Evolutionary conservation across 2,113 vertebrate genomes (phyloP), one percentile per base, ranked within the genome.

Genomic region (Australoheros scitulus): DNA sequence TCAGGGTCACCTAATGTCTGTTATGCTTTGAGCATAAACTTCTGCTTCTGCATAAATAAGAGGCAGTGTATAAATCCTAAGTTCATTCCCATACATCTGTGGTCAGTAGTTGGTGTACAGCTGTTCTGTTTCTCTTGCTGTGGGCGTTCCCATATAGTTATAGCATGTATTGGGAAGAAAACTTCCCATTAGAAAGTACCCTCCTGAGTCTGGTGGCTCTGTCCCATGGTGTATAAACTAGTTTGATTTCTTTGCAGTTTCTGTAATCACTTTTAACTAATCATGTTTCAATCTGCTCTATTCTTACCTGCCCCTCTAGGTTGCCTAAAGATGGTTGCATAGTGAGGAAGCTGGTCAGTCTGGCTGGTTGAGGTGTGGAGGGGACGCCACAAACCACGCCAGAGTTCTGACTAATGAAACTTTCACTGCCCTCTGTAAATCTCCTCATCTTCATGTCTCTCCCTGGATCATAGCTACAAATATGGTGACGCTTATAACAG

Each of bases 401-500:
- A 91, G 88, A 70, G 86, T 79, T 84, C 88, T 85, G 89, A 92
- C 91, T 32, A 68, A 74, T 70, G 10, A 34, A 15, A 24, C 64
- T 74, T 74, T 43, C 75, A 77, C 81, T n/a, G 36, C 63, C 88
- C 79, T 85, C 57, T 14, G 58, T 80, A 61, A 32, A 17, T 52
- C 76, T 65, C 80, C 77, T 70, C 57, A 41, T 76, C 82, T 60
- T 61, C 65, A 68, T 85, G 65, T 60, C 72, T 64, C 18, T 84
- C 72, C 65, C 47, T 84, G 77, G 74, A 74, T 82, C 36, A 14
- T 65, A 77, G 68, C 81, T 58, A 75, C 89, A 91, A 94, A 93
- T 93, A 97, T 97, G 97, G 97, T 97, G 93, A 97, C 96, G 6
- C 94, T 97, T 92, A 96, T 97, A 92, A 97, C 97, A 65, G 96